Percentiles rank a stretch among this genome's conserved stretches.
Evolutionary conservation across 2,113 vertebrate genomes (phyloP).

Genomic region (Ceratotherium simum): DNA sequence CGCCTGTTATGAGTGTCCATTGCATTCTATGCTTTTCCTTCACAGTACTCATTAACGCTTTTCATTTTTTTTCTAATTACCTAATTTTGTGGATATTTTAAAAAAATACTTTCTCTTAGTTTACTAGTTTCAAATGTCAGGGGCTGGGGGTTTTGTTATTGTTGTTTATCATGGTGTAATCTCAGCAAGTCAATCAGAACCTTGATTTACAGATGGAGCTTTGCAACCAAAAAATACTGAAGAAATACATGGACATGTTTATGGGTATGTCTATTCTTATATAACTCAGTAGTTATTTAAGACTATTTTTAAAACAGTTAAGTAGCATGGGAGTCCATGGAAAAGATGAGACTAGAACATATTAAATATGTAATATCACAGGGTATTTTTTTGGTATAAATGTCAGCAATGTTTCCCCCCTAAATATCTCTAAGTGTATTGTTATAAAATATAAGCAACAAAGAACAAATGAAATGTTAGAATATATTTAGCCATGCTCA

Average conservation of each 20-base stretch:
- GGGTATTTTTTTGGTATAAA: neutral
- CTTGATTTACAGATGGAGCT: neutral
- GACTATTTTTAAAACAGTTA: neutral
- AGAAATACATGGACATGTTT: neutral
- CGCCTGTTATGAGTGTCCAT: neutral
- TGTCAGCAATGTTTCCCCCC: neutral
- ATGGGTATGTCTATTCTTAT: neutral
- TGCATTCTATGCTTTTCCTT: neutral
- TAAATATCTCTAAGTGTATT: neutral
- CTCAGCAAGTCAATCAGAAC: neutral
- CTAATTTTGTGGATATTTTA: neutral
- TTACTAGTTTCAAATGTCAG: neutral
- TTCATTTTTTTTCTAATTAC: neutral
- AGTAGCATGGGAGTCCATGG: too few species aligned
- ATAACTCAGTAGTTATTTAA: neutral
- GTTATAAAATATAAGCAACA: neutral
- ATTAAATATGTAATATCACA: neutral
- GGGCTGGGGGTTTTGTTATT: neutral
- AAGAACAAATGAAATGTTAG: neutral
- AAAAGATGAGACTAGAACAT: neutral
- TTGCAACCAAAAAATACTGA: neutral
- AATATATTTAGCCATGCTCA: neutral
- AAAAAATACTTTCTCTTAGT: neutral
- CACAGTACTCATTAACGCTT: neutral
- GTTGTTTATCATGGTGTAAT: neutral